These are phyloP conservation scores for Standfussiana lucernea DNA, from an alignment of 2,888 invertebrate species.

Conservation along the genomic window DNA sequence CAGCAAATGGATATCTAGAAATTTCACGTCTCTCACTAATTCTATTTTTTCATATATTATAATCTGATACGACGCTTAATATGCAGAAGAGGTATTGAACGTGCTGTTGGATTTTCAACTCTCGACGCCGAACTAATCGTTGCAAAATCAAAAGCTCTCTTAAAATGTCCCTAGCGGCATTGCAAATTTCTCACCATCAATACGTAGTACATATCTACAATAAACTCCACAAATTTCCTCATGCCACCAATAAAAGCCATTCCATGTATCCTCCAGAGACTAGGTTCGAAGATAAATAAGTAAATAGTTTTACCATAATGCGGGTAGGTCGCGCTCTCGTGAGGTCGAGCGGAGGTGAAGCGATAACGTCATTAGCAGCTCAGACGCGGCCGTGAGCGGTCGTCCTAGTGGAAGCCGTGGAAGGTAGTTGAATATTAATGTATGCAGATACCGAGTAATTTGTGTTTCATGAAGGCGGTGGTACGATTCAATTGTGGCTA, in stretches of 20 bases:
- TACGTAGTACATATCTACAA: background rate
- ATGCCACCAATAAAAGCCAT: slow-evolving; percentile 47
- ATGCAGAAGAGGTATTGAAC: too few relatives aligned
- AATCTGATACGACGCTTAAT: too few relatives aligned
- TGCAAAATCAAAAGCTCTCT: background rate
- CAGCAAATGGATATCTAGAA: too few relatives aligned
- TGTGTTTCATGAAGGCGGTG: background rate
- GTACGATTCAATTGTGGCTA: slow-evolving; percentile 43
- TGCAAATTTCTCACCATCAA: background rate
- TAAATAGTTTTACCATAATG: slow-evolving; percentile 55
- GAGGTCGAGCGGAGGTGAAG: slow-evolving; percentile 37
- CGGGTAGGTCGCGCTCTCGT: slow-evolving; percentile 60
- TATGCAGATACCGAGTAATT: slow-evolving; percentile 46
- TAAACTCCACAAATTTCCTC: slow-evolving; percentile 1
- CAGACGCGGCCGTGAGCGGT: slow-evolving; percentile 48
- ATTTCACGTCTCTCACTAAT: too few relatives aligned
- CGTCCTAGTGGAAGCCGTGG: slow-evolving; percentile 26
- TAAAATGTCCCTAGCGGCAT: background rate
- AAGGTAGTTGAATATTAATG: slow-evolving; percentile 56
- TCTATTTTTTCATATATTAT: too few relatives aligned
- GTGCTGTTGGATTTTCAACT: too few relatives aligned
- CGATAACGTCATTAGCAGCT: slow-evolving; percentile 61
- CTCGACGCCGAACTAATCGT: background rate
- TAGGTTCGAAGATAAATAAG: slow-evolving; percentile 51
- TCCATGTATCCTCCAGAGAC: slow-evolving; percentile 32